Conservation (phyloP, 2,888 invertebrate genomes). For the Pyrocoelia pectoralis region DNA sequence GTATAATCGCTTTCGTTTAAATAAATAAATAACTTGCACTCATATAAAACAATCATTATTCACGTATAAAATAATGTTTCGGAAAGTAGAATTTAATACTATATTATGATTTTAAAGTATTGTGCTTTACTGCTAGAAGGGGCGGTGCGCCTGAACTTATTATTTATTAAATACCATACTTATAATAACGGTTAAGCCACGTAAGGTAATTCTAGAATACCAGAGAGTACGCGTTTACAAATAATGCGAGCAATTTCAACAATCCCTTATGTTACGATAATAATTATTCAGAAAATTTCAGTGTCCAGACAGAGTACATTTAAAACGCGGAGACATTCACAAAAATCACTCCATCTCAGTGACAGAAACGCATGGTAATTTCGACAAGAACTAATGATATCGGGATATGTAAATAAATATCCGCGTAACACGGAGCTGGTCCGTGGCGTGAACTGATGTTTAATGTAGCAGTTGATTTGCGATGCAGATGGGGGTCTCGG, state of each 20-base stretch:
- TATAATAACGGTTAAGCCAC: no score
- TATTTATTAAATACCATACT: no score
- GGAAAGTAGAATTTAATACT: no score
- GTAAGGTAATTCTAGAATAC: no score
- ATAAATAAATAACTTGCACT: no score
- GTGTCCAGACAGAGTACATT: conserved; percentile 36
- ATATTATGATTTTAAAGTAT: no score
- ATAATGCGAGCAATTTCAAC: conserved; percentile 16
- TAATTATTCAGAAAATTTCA: conserved; percentile 36
- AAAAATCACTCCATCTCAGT: conserved; percentile 41
- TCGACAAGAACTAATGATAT: conserved; percentile 54
- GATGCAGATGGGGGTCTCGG: conserved; percentile 47
- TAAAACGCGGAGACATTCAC: conserved; percentile 34
- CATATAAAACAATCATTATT: no score
- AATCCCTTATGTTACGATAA: conserved; percentile 24
- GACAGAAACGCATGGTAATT: conserved; percentile 48
- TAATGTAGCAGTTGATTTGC: conserved; percentile 55
- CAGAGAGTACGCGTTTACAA: no score
- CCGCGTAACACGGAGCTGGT: conserved; percentile 50
- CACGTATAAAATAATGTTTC: no score
- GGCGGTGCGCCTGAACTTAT: no score
- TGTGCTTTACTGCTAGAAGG: no score
- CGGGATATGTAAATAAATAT: conserved; percentile 54
- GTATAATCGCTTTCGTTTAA: no score
- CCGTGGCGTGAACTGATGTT: conserved; percentile 54